Conservation (phyloP, 2,113 vertebrate species). For the Paradisaea rubra region DNA sequence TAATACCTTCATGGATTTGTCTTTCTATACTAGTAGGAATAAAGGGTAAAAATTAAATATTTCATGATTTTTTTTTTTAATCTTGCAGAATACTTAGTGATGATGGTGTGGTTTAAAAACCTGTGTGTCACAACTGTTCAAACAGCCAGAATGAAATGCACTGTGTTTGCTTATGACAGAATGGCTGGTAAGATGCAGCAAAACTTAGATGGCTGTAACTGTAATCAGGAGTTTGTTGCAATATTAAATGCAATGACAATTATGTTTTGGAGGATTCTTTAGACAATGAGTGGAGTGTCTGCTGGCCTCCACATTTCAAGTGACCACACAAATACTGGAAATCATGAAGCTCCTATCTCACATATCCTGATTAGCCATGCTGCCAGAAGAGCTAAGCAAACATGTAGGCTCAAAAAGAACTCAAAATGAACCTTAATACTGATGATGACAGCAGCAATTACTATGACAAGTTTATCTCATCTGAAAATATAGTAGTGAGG, state of each 20-base stretch:
- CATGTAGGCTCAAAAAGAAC: neutral
- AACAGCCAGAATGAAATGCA: neutral
- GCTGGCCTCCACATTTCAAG: neutral
- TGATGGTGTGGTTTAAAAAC: neutral
- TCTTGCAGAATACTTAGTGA: neutral
- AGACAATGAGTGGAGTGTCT: neutral
- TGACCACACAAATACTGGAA: neutral
- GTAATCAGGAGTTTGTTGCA: neutral
- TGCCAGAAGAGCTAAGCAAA: neutral
- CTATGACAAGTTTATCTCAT: constrained; percentile 34
- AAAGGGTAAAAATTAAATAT: neutral
- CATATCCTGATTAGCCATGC: neutral
- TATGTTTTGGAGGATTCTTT: neutral
- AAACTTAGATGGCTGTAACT: neutral
- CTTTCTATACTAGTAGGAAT: neutral
- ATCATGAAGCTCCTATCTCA: neutral
- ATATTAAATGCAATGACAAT: neutral
- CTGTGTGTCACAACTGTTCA: neutral
- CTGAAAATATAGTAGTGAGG: neutral
- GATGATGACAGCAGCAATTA: constrained; percentile 20
- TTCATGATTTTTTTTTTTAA: neutral
- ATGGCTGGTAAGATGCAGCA: neutral
- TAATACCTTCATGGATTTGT: neutral
- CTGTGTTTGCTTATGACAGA: neutral
- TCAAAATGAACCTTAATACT: constrained; percentile 1